These are phyloP conservation scores for Papilio dardanus DNA, from an alignment of 1,140 invertebrate genomes.

Conservation along the genomic window DNA sequence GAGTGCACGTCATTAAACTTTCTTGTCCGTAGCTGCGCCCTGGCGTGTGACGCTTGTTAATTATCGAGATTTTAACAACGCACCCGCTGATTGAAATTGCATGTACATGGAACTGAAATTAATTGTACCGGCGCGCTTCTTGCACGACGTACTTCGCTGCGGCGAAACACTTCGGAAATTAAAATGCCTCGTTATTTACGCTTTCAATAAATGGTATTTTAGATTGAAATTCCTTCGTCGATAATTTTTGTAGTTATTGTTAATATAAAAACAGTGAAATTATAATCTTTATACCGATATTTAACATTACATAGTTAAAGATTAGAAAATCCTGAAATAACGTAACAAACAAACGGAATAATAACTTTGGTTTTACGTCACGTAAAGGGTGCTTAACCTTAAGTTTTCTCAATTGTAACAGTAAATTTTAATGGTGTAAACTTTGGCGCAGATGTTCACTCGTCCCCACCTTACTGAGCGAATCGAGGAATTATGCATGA, in stretches of 20 bases:
- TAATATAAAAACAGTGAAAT: background rate
- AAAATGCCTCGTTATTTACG: slow-evolving; percentile 27
- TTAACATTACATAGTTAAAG: background rate
- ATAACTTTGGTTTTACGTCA: background rate
- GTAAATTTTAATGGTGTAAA: background rate
- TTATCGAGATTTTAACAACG: slow-evolving; percentile 61
- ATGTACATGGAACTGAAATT: slow-evolving; percentile 45
- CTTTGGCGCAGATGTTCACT: background rate
- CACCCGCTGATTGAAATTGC: slow-evolving; percentile 52
- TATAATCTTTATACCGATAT: background rate
- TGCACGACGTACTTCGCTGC: slow-evolving; percentile 24
- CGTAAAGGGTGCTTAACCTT: background rate
- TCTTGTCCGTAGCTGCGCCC: slow-evolving; percentile 64
- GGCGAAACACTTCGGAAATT: slow-evolving; percentile 36
- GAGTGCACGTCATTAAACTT: slow-evolving; percentile 75
- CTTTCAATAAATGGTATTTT: slow-evolving; percentile 11
- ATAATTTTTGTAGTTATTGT: background rate
- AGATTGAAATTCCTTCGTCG: slow-evolving; percentile 7
- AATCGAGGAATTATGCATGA: slow-evolving; percentile 26
- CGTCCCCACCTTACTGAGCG: slow-evolving; percentile 10
- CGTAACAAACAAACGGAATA: background rate
- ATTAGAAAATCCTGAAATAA: background rate
- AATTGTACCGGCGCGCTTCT: slow-evolving; percentile 36
- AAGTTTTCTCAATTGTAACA: background rate
- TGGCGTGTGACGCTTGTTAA: slow-evolving; percentile 63